A percentile compares a stretch with the other conserved stretches of the same genome.
phyloP scores from a whole-genome alignment of 2,888 invertebrate species.

The Falcaria lacertinaria region DNA sequence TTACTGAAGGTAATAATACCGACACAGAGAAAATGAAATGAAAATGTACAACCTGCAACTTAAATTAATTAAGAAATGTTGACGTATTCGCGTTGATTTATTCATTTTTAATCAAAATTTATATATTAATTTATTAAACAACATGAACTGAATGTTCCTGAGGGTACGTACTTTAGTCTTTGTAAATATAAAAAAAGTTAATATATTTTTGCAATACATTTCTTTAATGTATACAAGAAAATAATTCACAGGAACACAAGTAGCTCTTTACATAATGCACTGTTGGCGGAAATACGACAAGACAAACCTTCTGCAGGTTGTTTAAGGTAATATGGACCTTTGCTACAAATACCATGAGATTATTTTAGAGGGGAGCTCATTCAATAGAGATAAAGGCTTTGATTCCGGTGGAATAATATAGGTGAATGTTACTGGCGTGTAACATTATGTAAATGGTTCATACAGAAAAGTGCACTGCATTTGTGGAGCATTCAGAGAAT shows the following conservation, averaged over 20 bases:
- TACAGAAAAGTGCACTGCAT: constrained; percentile 9
- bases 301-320: background rate
- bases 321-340: background rate
- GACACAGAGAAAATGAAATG: background rate
- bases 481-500: constrained; percentile 8
- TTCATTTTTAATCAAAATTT: background rate
- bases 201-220: no score
- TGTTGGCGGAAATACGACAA: background rate
- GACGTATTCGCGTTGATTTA: background rate
- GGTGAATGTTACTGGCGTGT: constrained; percentile 23
- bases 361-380: background rate
- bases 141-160: background rate
- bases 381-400: constrained; percentile 6
- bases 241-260: no score
- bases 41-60: constrained; percentile 1
- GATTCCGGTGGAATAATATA: constrained; percentile 18
- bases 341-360: background rate
- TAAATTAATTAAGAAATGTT: background rate
- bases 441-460: constrained; percentile 25
- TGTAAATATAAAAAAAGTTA: no score
- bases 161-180: background rate
- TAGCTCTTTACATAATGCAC: no score
- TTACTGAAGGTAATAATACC: background rate
- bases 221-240: no score
- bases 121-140: background rate